Evolutionary conservation across 30 jellyfish, hydroid and myxozoan species (phyloP).

Genomic region (Kudoa iwatai): DNA sequence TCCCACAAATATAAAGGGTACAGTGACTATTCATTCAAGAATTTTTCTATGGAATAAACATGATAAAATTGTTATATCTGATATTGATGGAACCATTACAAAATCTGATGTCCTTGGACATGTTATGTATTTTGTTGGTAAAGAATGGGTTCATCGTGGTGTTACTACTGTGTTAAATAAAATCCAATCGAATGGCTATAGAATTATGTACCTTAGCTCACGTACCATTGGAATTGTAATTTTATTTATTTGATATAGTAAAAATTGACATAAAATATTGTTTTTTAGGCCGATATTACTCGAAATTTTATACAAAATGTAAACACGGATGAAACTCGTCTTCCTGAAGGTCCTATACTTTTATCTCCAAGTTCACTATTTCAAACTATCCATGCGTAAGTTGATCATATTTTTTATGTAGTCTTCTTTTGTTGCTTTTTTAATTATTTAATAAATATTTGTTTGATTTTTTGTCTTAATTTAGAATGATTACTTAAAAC

Average conservation of each 20-base stretch:
- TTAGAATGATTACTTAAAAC: no score
- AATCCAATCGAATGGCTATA: slow-evolving; percentile 27
- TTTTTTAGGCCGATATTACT: slow-evolving; percentile 26
- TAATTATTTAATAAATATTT: no score
- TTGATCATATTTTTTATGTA: no score
- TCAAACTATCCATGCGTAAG: slow-evolving; percentile 38
- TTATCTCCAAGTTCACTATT: slow-evolving; percentile 50
- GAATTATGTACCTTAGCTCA: slow-evolving; percentile 34
- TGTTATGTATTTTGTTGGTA: slow-evolving; percentile 43
- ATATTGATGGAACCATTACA: slow-evolving; percentile 71
- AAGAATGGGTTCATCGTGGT: slow-evolving; percentile 64
- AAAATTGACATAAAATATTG: background rate
- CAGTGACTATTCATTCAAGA: slow-evolving; percentile 29
- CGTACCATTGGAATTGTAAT: slow-evolving; percentile 78
- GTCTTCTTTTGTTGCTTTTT: no score
- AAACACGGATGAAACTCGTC: slow-evolving; percentile 23
- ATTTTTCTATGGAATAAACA: slow-evolving; percentile 32
- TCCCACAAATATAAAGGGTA: slow-evolving; percentile 19
- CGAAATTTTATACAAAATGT: slow-evolving; percentile 27
- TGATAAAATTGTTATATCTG: slow-evolving; percentile 55
- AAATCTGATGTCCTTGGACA: slow-evolving; percentile 83
- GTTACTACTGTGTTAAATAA: slow-evolving; percentile 26
- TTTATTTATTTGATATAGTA: background rate
- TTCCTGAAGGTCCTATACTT: slow-evolving; percentile 64
- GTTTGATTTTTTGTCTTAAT: no score